Evolutionary conservation across 2,888 invertebrate genomes (phyloP).

Genomic region (Lycaena phlaeas): DNA sequence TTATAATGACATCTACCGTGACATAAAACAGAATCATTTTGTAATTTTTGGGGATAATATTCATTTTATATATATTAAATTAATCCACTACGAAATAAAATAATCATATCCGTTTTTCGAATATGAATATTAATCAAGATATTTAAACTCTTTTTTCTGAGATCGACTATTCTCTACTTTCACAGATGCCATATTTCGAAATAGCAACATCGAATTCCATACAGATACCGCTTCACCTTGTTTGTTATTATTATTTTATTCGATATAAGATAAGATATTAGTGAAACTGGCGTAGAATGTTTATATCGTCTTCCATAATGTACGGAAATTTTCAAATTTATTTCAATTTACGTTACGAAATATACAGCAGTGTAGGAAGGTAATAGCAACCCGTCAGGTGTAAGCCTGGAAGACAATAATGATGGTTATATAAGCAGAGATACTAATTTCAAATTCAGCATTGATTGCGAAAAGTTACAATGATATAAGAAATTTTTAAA

Average conservation of each 20-base stretch:
- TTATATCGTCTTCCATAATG: constrained; percentile 63
- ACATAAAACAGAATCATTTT: too few species aligned
- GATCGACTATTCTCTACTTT: not conserved
- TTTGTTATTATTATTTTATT: not conserved
- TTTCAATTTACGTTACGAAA: constrained; percentile 23
- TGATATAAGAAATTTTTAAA: constrained; percentile 62
- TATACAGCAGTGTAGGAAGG: constrained; percentile 18
- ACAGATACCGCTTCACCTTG: not conserved
- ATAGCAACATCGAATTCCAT: not conserved
- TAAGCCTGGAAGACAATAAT: constrained; percentile 71
- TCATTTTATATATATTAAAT: too few species aligned
- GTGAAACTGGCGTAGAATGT: constrained; percentile 23
- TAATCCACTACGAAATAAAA: too few species aligned
- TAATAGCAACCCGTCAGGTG: constrained; percentile 36
- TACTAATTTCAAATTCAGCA: constrained; percentile 59
- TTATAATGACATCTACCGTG: too few species aligned
- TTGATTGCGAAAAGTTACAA: constrained; percentile 52
- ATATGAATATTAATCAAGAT: too few species aligned
- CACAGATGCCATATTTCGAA: not conserved
- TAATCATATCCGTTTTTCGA: too few species aligned
- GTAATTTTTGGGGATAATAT: too few species aligned
- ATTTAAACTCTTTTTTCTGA: too few species aligned
- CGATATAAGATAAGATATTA: constrained; percentile 13
- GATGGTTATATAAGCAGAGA: constrained; percentile 58
- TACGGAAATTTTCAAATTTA: constrained; percentile 44